Conservation (phyloP, 2,113 vertebrate genomes). For the Nothoprocta perdicaria region DNA sequence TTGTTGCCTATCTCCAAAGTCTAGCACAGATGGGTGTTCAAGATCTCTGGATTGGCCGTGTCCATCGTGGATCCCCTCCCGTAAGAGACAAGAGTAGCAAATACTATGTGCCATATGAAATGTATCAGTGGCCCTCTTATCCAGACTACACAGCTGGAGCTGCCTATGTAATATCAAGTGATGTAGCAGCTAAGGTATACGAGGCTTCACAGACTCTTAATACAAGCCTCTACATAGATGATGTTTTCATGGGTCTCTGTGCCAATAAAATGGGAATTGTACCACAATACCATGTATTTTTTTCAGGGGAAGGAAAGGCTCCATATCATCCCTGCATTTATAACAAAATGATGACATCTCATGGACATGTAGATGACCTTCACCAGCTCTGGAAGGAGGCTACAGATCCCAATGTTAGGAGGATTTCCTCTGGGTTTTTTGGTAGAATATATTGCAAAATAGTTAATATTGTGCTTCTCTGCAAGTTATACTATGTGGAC, state of each 20-base stretch:
- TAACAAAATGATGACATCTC: constrained; percentile 94
- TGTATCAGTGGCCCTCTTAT: constrained; percentile 92
- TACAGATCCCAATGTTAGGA: constrained; percentile 77
- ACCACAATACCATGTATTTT: constrained; percentile 88
- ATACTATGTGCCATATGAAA: constrained; percentile 87
- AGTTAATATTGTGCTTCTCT: constrained; percentile 87
- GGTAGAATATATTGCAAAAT: constrained; percentile 85
- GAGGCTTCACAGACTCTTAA: constrained; percentile 85
- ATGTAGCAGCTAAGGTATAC: constrained; percentile 90
- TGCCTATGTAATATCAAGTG: constrained; percentile 88
- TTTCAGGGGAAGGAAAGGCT: constrained; percentile 90
- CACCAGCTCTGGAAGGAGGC: constrained; percentile 85
- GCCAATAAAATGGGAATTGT: constrained; percentile 87
- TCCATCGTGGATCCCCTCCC: constrained; percentile 89
- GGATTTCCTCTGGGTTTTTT: constrained; percentile 76
- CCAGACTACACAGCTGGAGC: constrained; percentile 94
- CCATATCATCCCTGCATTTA: constrained; percentile 92
- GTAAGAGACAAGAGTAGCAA: constrained; percentile 86
- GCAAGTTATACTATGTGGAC: constrained; percentile 76
- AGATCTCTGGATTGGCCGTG: constrained; percentile 90
- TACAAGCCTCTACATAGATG: constrained; percentile 91
- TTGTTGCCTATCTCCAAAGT: constrained; percentile 85
- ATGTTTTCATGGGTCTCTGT: constrained; percentile 97
- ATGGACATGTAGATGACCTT: constrained; percentile 86
- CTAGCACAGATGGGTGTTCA: constrained; percentile 76